Conservation (phyloP, 2,113 vertebrate genomes). For the Pseudolaguvia tuberculata region DNA sequence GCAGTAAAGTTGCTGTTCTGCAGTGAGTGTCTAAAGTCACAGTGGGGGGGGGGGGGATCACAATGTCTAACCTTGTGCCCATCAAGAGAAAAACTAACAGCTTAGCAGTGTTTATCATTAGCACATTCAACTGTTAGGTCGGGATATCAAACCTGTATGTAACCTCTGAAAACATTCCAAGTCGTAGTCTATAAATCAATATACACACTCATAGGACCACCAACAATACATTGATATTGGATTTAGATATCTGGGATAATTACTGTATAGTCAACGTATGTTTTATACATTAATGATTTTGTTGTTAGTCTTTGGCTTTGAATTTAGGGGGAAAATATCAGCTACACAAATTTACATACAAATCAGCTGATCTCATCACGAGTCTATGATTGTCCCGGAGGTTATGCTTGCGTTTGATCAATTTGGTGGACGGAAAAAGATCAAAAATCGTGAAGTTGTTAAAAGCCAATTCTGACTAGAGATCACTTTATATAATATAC, state of each 20-base stretch:
- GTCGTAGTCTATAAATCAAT: slow-evolving; percentile 7
- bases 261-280: slow-evolving; percentile 3
- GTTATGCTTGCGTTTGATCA: not conserved
- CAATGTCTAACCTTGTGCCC: slow-evolving; percentile 30
- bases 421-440: not conserved
- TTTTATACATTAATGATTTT: not conserved
- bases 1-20: slow-evolving; percentile 23
- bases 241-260: not conserved
- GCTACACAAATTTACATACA: not conserved
- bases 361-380: not conserved
- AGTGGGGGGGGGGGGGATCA: slow-evolving; percentile 24
- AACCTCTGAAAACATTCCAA: slow-evolving; percentile 14
- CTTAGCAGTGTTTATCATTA: not conserved
- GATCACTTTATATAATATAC: slow-evolving; percentile 10
- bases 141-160: not conserved
- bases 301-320: not conserved
- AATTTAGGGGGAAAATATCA: too few species aligned
- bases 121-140: slow-evolving; percentile 5
- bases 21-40: slow-evolving; percentile 28
- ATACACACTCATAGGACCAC: slow-evolving; percentile 3
- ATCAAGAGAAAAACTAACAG: not conserved
- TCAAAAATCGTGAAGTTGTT: not conserved
- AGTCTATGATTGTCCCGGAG: not conserved
- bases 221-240: not conserved
- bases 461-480: not conserved